These are phyloP conservation scores for Crocuta crocuta DNA, from an alignment of 2,113 vertebrate species.

Conservation along the genomic window DNA sequence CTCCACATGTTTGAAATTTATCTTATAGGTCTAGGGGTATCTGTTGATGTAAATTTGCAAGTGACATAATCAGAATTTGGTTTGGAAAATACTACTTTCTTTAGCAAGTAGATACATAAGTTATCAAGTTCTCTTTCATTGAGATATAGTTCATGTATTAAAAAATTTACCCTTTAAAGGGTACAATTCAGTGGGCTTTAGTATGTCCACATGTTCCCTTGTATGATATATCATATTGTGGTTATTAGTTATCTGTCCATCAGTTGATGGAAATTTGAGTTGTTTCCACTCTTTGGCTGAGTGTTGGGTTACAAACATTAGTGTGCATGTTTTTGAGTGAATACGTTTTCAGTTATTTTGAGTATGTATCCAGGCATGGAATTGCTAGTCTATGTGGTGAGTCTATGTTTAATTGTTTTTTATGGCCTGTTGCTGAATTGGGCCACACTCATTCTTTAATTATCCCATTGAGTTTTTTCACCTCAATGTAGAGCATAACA, in stretches of 20 bases:
- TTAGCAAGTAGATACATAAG: not conserved
- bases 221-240: accelerated
- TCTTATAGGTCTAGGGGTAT: not conserved
- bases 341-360: not conserved
- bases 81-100: not conserved
- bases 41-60: not conserved
- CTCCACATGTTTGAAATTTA: not conserved
- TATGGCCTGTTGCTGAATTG: not conserved
- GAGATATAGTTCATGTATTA: not conserved
- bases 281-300: not conserved
- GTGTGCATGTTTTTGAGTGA: not conserved
- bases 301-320: not conserved
- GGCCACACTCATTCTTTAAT: not conserved
- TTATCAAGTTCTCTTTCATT: not conserved
- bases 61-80: not conserved
- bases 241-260: not conserved
- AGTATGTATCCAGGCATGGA: not conserved
- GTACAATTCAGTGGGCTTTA: not conserved
- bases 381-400: not conserved
- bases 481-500: not conserved
- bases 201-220: not conserved
- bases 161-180: not conserved
- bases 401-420: not conserved
- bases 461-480: not conserved
- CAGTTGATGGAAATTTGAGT: not conserved